These are phyloP conservation scores for Psylliodes chrysocephalus DNA, from an alignment of 2,888 invertebrate genomes.

Conservation along the genomic window DNA sequence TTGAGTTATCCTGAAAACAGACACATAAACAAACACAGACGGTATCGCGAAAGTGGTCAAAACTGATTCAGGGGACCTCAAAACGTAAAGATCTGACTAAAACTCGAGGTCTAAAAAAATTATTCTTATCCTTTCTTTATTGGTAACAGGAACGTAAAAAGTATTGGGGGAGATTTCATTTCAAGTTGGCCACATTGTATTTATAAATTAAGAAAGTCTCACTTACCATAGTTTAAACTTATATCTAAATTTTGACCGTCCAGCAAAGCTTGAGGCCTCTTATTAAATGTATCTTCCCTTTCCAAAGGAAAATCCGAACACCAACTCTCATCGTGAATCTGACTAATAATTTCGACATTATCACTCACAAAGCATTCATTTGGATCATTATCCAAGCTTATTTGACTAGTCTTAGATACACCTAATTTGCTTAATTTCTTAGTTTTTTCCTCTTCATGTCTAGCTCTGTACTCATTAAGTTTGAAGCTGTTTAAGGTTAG, in stretches of 20 bases:
- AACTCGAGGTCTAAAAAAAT: no score
- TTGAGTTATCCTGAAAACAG: no score
- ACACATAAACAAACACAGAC: no score
- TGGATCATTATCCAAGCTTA: slow-evolving; percentile 61
- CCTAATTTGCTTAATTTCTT: slow-evolving; percentile 62
- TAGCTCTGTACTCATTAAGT: slow-evolving; percentile 60
- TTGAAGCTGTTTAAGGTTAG: slow-evolving; percentile 61
- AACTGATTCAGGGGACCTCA: no score
- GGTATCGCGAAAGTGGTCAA: no score
- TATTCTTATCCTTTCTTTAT: no score
- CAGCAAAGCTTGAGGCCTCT: slow-evolving; percentile 32
- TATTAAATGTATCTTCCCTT: slow-evolving; percentile 42
- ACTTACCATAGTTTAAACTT: slow-evolving; percentile 46
- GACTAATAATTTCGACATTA: slow-evolving; percentile 55
- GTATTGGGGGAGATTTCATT: no score
- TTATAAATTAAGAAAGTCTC: no score
- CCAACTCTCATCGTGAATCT: slow-evolving; percentile 42
- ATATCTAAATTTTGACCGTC: slow-evolving; percentile 44
- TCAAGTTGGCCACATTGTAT: no score
- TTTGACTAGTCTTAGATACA: slow-evolving; percentile 62
- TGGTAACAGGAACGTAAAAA: no score
- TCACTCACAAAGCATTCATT: slow-evolving; percentile 54
- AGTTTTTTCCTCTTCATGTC: slow-evolving; percentile 54
- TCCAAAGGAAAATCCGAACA: slow-evolving; percentile 28
- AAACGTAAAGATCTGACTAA: no score